Percentiles rank a stretch among this genome's conserved stretches.
Evolutionary conservation across 2,113 vertebrate species (phyloP).

Genomic region (Solea senegalensis): DNA sequence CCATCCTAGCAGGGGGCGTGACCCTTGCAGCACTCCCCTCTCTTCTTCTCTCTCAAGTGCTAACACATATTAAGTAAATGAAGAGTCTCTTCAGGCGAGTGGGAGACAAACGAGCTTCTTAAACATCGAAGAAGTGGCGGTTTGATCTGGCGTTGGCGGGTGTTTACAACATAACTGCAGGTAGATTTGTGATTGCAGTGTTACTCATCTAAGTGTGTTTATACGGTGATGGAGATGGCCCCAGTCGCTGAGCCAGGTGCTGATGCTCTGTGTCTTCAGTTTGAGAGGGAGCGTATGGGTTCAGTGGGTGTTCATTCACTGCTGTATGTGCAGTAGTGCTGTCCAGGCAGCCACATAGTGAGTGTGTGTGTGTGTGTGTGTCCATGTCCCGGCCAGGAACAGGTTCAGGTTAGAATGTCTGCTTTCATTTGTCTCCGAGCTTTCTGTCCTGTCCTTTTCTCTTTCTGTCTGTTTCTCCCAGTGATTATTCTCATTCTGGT

Average conservation of each 20-base stretch:
- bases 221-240: slow-evolving; percentile 49
- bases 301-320: slow-evolving; percentile 25
- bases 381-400: slow-evolving; percentile 47
- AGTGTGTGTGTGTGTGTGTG: slow-evolving; percentile 25
- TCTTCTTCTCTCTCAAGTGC: slow-evolving; percentile 86
- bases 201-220: slow-evolving; percentile 67
- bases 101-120: slow-evolving; percentile 83
- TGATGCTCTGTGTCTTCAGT: slow-evolving; percentile 45
- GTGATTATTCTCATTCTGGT: slow-evolving; percentile 66
- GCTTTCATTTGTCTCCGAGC: slow-evolving; percentile 52
- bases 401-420: slow-evolving; percentile 57
- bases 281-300: slow-evolving; percentile 27
- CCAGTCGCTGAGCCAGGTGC: slow-evolving; percentile 46
- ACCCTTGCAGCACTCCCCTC: slow-evolving; percentile 90
- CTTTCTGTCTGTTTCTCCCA: slow-evolving; percentile 40
- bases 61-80: slow-evolving; percentile 97
- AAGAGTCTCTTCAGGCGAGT: slow-evolving; percentile 86
- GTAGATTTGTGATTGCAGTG: slow-evolving; percentile 80
- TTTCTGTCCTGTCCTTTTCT: slow-evolving; percentile 48
- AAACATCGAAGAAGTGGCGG: slow-evolving; percentile 88
- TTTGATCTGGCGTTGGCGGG: slow-evolving; percentile 88
- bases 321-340: slow-evolving; percentile 30
- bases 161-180: slow-evolving; percentile 88
- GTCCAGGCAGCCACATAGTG: slow-evolving; percentile 30
- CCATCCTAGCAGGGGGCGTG: slow-evolving; percentile 89